A percentile compares a stretch with the other conserved stretches of the same genome.
Evolutionary conservation across 2,888 invertebrate species (phyloP).

Genomic region (Cerceris rybyensis): DNA sequence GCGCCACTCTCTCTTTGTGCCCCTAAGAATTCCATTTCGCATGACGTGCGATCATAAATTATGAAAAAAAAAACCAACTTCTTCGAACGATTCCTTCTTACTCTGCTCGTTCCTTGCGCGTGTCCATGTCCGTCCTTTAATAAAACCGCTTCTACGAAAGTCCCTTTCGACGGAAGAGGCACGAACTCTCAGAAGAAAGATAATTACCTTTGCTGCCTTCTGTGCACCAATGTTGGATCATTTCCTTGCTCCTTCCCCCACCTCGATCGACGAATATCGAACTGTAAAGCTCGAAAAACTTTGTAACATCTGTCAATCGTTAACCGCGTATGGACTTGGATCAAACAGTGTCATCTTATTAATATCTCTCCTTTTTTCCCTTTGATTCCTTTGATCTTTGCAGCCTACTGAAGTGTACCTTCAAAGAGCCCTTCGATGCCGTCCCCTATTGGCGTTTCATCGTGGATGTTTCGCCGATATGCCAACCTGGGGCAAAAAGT

Average conservation of each 20-base stretch:
- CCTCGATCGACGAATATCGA: conserved; percentile 14
- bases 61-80: not conserved
- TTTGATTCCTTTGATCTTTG: conserved; percentile 31
- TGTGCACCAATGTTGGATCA: not conserved
- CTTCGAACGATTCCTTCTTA: not conserved
- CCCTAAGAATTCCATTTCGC: conserved; percentile 33
- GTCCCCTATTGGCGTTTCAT: conserved; percentile 61
- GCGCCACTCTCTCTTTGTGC: conserved; percentile 36
- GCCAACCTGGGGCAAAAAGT: conserved; percentile 69
- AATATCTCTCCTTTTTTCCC: conserved; percentile 65
- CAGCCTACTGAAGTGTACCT: conserved; percentile 45
- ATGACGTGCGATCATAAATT: not conserved
- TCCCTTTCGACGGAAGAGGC: not conserved
- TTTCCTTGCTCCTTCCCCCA: conserved; percentile 17
- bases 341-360: conserved; percentile 69
- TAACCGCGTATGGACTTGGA: conserved; percentile 28
- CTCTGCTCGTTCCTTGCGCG: not conserved
- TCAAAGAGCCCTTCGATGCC: conserved; percentile 14
- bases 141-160: not conserved
- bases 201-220: conserved; percentile 25
- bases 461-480: conserved; percentile 57
- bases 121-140: too few species aligned
- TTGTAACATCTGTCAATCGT: conserved; percentile 62
- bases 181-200: conserved; percentile 19
- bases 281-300: conserved; percentile 28